These are phyloP conservation scores for Epinephelus awoara DNA, from an alignment of 2,797 vertebrate genomes.

Conservation along the genomic window DNA sequence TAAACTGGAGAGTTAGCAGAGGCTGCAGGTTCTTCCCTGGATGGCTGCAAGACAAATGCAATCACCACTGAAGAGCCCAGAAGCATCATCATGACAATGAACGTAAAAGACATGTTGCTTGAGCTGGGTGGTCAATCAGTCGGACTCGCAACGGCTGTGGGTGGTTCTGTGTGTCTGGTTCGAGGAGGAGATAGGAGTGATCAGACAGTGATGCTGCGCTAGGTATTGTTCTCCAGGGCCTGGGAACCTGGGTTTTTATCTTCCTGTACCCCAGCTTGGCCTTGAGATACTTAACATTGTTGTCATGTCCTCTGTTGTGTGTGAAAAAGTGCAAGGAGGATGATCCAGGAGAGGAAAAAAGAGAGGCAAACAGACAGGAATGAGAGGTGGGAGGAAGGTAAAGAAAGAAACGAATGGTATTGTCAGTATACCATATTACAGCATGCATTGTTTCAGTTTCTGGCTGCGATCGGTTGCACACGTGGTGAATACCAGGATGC, in stretches of 20 bases:
- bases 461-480: not conserved
- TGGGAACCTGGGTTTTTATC: conserved; percentile 88
- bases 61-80: conserved; percentile 67
- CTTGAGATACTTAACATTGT: conserved; percentile 89
- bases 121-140: conserved; percentile 10
- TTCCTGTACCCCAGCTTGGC: conserved; percentile 74
- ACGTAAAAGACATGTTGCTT: conserved; percentile 68
- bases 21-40: conserved; percentile 51
- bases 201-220: conserved; percentile 49
- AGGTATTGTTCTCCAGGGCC: conserved; percentile 73
- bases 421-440: no score
- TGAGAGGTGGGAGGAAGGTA: not conserved
- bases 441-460: not conserved
- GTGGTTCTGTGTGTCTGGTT: conserved; percentile 37
- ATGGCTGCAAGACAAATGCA: conserved; percentile 75
- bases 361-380: conserved; percentile 45
- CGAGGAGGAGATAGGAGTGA: conserved; percentile 53
- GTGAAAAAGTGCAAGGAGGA: conserved; percentile 75
- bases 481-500: not conserved
- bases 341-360: conserved; percentile 40
- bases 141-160: not conserved
- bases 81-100: conserved; percentile 57
- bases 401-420: not conserved
- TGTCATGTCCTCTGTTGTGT: conserved; percentile 77
- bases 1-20: conserved; percentile 26